These are phyloP conservation scores for Trissolcus brochymenae DNA, from an alignment of 2,888 invertebrate species.

Conservation along the genomic window DNA sequence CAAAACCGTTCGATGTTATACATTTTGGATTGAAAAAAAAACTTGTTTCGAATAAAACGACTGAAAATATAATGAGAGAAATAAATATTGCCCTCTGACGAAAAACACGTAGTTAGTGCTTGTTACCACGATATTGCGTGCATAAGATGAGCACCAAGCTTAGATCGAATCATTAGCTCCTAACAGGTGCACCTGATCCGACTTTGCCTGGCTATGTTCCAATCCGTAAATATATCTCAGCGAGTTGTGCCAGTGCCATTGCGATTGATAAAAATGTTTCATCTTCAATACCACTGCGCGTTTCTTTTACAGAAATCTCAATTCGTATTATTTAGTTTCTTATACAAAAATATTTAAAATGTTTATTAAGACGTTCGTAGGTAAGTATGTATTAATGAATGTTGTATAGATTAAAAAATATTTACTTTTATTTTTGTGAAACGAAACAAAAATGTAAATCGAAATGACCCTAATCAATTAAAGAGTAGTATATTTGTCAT, in stretches of 20 bases:
- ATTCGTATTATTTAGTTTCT: too few species aligned
- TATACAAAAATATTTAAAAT: too few species aligned
- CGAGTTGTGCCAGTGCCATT: conserved; percentile 16
- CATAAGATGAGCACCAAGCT: conserved; percentile 39
- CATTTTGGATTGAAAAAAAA: conserved; percentile 10
- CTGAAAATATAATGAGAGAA: conserved; percentile 49
- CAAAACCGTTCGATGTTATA: too few species aligned
- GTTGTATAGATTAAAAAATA: too few species aligned
- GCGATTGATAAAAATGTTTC: conserved; percentile 10
- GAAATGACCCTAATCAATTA: too few species aligned
- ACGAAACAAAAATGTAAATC: too few species aligned
- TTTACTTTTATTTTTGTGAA: too few species aligned
- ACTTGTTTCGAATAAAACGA: conserved; percentile 3
- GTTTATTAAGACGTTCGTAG: too few species aligned
- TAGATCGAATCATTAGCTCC: conserved; percentile 50
- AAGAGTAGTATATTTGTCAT: too few species aligned
- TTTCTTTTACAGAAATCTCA: too few species aligned
- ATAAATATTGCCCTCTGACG: conserved; percentile 43
- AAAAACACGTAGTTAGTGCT: conserved; percentile 52
- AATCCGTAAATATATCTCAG: conserved; percentile 37
- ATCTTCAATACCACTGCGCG: neutral
- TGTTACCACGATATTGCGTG: conserved; percentile 47
- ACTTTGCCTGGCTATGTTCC: conserved; percentile 42
- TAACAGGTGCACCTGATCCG: conserved; percentile 52
- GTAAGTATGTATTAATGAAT: too few species aligned